Evolutionary conservation across 2,888 invertebrate genomes (phyloP), one percentile per base, ranked within the genome.

Genomic region (Pteria penguin): DNA sequence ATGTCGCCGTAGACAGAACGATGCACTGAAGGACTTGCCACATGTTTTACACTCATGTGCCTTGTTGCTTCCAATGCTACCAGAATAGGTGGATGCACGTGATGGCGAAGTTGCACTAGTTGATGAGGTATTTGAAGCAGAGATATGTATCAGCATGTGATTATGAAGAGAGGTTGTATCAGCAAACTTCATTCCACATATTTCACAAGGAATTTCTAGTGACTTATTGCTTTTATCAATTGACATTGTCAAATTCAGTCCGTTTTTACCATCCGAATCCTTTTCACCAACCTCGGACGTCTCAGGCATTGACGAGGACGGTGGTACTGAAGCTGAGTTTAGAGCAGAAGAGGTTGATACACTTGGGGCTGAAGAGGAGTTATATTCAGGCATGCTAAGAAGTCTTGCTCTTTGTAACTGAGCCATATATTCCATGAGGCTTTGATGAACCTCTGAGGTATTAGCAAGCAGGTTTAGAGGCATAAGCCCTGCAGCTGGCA

Each of bases 21-120:
- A 65, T 31, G 69, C 76, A 4, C 72, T 73, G 32, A 72, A 77
- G 22, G 45, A 52, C 22, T 77, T 77, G 2, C 76, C 76, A 29
- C 76, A 77, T 2, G 69, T 73, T 36, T 77, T 72, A 70, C 76
- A 77, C 3, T 61, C 62, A 54, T 75, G 75, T 33, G 61, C 57
- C n/a, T 74, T 74, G 26, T 68, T 60, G 32, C 18, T 68, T 57
- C 67, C 67, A 18, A 65, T 66, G 1, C 57, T 62, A 3, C 55
- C 33, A 4, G 27, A 36, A 5, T n/a, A 32, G 2, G 32, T 36
- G 22, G 65, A 26, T 18, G 65, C 65, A 8, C 24, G 55, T 57
- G 57, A 57, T 32, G 52, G 29, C 55, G 52, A 52, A 18, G 68
- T n/a, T 18, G 26, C 32, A 2, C 52, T 55, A 5, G 57, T 31